Base-by-base conservation (phyloP, 92 coral and sea anemone species). In the Phenganax stokvisi region DNA sequence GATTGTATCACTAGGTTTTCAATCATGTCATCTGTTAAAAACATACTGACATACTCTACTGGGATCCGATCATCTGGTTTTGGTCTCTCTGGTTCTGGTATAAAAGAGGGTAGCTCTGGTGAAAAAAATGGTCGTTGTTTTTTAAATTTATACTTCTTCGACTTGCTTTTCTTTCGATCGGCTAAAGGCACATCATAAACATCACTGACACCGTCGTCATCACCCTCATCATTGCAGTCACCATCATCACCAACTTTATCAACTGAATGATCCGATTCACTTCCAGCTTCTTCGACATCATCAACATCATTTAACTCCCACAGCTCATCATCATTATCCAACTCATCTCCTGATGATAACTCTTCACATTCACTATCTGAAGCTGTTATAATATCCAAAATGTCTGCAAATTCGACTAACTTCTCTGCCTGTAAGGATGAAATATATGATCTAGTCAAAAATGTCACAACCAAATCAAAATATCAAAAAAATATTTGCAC, bases 11-110 rank as follows among this genome's bases (percentile, higher is more conserved):
- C 77, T 17, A 53, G 27, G 54, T 44, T 72, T 5, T 72, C 77
- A 12, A 72, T 12, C 77, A 51, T 72, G 59, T 72, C 57, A 72
- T 72, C 77, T 9, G 77, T 72, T 9, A 72, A 12, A 20, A 31
- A 72, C 77, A 72, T 72, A 8, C 12, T 47, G 57, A 31, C 77
- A 31, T 31, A 52, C 77, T 57, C 80, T 5, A 54, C 10, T 51
- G 63, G 80, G 12, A 28, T 31, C 7, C 52, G 28, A 5, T 67
- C 80, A n/a, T 54, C 80, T 10, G 65, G 80, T 16, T 25, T 25
- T 51, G 29, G 65, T 10, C 9, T 15, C 52, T 51, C 60, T 10
- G 12, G 17, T 2, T 51, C 0, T 72, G 56, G 76, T n/a, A 51
- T 29, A 54, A 72, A 72, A n/a, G 76, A n/a, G 52, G 74, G 74